Evolutionary conservation across 2,113 vertebrate species (phyloP).

Genomic region (Carassius gibelio): DNA sequence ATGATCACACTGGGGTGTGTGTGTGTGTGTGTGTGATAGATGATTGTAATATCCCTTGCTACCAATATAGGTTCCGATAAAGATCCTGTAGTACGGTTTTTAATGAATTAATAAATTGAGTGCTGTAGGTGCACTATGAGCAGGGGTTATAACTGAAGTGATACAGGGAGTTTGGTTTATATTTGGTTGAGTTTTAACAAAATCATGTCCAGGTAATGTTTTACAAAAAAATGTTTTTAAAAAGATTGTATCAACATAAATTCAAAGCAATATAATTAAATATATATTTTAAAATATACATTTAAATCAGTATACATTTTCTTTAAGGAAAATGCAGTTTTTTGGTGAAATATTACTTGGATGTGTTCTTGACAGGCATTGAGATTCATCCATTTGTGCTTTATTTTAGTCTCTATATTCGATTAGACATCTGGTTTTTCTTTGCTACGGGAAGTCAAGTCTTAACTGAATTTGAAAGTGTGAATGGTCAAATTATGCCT

Average conservation of each 20-base stretch:
- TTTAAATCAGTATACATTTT: neutral
- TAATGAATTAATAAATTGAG: constrained; percentile 45
- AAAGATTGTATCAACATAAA: neutral
- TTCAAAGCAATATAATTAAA: neutral
- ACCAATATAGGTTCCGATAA: constrained; percentile 13
- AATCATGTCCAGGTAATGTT: neutral
- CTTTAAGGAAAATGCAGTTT: neutral
- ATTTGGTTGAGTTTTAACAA: constrained; percentile 1
- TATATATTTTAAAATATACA: neutral
- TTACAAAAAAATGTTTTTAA: neutral
- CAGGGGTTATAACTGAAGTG: neutral
- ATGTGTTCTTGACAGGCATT: neutral
- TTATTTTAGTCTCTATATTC: neutral
- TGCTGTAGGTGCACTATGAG: neutral
- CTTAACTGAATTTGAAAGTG: constrained; percentile 21
- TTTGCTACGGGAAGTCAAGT: constrained; percentile 1
- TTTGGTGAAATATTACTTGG: neutral
- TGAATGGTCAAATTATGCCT: neutral
- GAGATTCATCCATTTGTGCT: neutral
- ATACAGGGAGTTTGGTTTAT: neutral
- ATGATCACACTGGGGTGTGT: neutral
- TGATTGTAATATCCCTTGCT: constrained; percentile 16
- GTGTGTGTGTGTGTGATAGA: neutral
- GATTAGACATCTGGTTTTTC: constrained; percentile 1
- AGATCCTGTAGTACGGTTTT: constrained; percentile 25